Percentiles rank a stretch among this genome's conserved stretches.
Conservation (phyloP, 1,140 invertebrate genomes). For the Calephelis nemesis region DNA sequence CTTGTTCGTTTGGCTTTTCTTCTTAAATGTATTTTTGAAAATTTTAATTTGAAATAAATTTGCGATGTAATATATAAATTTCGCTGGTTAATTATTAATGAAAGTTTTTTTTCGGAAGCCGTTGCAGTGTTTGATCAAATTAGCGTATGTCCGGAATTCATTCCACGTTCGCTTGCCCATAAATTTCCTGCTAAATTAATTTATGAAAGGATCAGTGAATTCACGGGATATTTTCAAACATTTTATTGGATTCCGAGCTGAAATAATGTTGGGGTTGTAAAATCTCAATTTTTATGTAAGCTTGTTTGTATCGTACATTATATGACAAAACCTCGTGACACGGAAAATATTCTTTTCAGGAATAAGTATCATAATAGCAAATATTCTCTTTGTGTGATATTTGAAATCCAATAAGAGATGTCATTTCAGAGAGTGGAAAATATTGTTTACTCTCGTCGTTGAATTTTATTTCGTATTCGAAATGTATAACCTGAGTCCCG, state of each 20-base stretch:
- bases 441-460: conserved; percentile 12
- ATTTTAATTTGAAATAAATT: too few species aligned
- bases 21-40: too few species aligned
- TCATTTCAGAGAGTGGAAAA: conserved; percentile 13
- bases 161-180: background rate
- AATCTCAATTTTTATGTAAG: background rate
- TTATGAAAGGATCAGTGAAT: conserved; percentile 7
- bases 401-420: conserved; percentile 16
- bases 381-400: conserved; percentile 12
- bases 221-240: background rate
- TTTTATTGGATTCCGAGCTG: background rate
- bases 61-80: too few species aligned
- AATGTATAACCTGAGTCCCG: background rate
- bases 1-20: too few species aligned
- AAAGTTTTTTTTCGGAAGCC: background rate
- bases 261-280: background rate
- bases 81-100: background rate
- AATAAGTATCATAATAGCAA: conserved; percentile 13
- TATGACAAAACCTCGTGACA: background rate
- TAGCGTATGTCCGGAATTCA: background rate
- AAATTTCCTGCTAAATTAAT: conserved; percentile 10
- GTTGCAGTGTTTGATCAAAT: background rate
- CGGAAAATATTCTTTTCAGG: conserved; percentile 3
- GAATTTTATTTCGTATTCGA: background rate
- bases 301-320: background rate